phyloP scores from a whole-genome alignment of 2,113 vertebrate genomes.

The Ochotona curzoniae region DNA sequence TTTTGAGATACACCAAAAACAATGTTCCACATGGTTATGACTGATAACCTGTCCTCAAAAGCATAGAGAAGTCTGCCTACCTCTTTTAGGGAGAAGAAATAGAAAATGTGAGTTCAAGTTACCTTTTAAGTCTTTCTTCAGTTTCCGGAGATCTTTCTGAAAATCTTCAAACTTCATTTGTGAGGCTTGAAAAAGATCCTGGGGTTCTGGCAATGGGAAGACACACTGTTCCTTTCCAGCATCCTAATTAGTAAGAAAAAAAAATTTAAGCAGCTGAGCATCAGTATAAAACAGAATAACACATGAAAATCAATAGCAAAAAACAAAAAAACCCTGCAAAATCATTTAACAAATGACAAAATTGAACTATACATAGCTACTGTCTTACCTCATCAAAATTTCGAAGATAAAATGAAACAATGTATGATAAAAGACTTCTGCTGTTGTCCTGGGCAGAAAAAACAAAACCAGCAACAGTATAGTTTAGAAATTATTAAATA shows the following conservation, averaged over 20 bases:
- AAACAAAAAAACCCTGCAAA: not conserved
- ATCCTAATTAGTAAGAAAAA: slow-evolving; percentile 87
- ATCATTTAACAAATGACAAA: not conserved
- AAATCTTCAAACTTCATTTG: slow-evolving; percentile 99
- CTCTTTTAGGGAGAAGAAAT: not conserved
- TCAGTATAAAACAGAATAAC: not conserved
- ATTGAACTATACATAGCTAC: slow-evolving; percentile 47
- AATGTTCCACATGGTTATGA: not conserved
- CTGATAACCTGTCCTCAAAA: not conserved
- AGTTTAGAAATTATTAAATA: not conserved
- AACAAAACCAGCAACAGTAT: slow-evolving; percentile 59
- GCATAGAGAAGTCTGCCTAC: not conserved
- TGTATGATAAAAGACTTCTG: slow-evolving; percentile 94
- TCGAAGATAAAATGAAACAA: slow-evolving; percentile 95
- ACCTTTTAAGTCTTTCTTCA: slow-evolving; percentile 96
- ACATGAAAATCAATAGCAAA: not conserved
- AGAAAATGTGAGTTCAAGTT: slow-evolving; percentile 49
- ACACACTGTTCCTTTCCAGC: slow-evolving; percentile 94
- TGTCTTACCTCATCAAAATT: slow-evolving; percentile 95
- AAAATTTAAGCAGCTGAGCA: not conserved
- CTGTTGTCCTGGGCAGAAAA: slow-evolving; percentile 92
- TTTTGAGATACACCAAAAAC: not conserved
- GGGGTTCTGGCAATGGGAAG: slow-evolving; percentile 96
- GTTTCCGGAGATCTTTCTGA: slow-evolving; percentile 94
- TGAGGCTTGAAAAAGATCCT: slow-evolving; percentile 97